Evolutionary conservation across 2,797 vertebrate genomes (phyloP).

Genomic region (Hydrocynus forskahlii): DNA sequence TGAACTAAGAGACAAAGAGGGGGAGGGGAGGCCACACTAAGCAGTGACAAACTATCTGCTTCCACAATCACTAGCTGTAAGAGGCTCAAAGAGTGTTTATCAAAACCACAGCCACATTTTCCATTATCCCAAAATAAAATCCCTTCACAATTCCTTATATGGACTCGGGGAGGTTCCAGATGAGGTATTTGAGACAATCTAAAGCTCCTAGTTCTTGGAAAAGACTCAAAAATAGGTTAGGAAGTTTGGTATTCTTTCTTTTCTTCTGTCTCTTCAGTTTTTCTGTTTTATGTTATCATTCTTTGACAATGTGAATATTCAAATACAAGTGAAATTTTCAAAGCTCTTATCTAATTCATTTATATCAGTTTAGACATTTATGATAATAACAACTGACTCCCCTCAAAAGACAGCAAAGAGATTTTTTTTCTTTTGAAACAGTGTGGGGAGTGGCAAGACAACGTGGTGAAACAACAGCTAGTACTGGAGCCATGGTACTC

Average conservation of each 20-base stretch:
- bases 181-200: slow-evolving; percentile 74
- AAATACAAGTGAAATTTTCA: slow-evolving; percentile 44
- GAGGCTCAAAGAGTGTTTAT: slow-evolving; percentile 78
- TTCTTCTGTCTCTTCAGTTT: neutral
- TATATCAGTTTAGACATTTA: slow-evolving; percentile 6
- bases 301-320: slow-evolving; percentile 30
- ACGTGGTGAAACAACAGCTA: neutral
- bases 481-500: neutral
- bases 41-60: slow-evolving; percentile 70
- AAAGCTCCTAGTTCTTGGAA: slow-evolving; percentile 68
- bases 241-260: slow-evolving; percentile 53
- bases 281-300: neutral
- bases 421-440: slow-evolving; percentile 4
- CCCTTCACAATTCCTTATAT: slow-evolving; percentile 83
- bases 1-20: slow-evolving; percentile 74
- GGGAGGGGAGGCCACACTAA: slow-evolving; percentile 31
- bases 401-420: neutral
- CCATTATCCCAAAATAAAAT: slow-evolving; percentile 81
- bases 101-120: slow-evolving; percentile 76
- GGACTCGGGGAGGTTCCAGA: slow-evolving; percentile 79
- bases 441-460: neutral
- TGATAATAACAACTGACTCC: neutral
- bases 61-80: slow-evolving; percentile 69
- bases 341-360: slow-evolving; percentile 35
- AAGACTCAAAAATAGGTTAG: slow-evolving; percentile 49